phyloP scores from a whole-genome alignment of 2,113 vertebrate species.

The Tupaia chinensis region DNA sequence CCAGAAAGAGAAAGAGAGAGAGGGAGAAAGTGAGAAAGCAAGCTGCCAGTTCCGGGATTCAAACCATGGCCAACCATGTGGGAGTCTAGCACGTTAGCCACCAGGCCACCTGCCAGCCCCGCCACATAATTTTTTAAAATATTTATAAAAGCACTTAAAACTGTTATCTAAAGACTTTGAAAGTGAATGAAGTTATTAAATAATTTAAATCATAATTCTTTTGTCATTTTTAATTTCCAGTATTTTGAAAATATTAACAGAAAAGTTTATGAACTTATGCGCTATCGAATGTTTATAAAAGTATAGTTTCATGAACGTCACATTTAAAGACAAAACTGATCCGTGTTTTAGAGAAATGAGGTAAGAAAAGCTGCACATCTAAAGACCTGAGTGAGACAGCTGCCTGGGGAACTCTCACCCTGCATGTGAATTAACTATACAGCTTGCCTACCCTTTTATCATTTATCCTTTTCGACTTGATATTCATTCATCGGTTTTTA shows the following conservation, averaged over 20 bases:
- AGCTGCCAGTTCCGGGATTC: too few relatives aligned
- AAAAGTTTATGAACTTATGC: background rate
- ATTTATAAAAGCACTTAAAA: background rate
- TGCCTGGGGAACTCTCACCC: background rate
- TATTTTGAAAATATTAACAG: background rate
- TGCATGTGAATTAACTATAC: background rate
- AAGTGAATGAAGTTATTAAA: conserved; percentile 30
- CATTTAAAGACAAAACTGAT: conserved; percentile 8
- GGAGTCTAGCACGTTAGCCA: too few relatives aligned
- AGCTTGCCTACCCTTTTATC: background rate
- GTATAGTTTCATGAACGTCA: conserved; percentile 31
- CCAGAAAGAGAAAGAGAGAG: too few relatives aligned
- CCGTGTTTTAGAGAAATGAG: background rate
- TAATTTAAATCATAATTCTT: conserved; percentile 14
- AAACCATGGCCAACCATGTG: too few relatives aligned
- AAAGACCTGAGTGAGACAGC: background rate
- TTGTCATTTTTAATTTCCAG: conserved; percentile 17
- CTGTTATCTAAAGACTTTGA: conserved; percentile 12
- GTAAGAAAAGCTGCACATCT: background rate
- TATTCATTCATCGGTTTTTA: background rate
- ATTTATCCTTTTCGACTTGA: background rate
- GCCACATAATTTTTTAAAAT: background rate
- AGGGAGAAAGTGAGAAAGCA: too few relatives aligned
- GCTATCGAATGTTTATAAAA: conserved; percentile 35
- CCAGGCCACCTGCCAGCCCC: too few relatives aligned